Conservation (phyloP, 2,888 invertebrate genomes). For the Eupeodes latifasciatus region DNA sequence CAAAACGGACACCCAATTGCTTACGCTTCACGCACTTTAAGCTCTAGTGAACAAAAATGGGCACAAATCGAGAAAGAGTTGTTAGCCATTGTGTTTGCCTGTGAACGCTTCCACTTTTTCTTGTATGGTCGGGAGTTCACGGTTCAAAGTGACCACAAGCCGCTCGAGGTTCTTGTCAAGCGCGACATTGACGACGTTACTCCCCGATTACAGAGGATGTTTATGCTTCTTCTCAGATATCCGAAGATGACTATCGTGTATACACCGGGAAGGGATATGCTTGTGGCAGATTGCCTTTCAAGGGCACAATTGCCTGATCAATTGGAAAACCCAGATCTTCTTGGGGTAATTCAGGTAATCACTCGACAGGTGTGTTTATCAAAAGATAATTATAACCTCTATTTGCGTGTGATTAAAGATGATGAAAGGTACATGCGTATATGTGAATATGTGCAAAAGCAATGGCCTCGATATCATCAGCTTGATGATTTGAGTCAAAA, state of each 20-base stretch:
- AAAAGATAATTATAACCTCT: slow-evolving; percentile 18
- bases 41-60: not conserved
- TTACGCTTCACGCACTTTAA: slow-evolving; percentile 54
- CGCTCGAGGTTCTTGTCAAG: too few relatives aligned
- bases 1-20: slow-evolving; percentile 77
- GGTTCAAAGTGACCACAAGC: too few relatives aligned
- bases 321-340: slow-evolving; percentile 39
- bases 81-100: too few relatives aligned
- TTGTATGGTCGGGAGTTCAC: too few relatives aligned
- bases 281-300: slow-evolving; percentile 78
- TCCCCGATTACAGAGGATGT: slow-evolving; percentile 77
- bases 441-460: slow-evolving; percentile 12
- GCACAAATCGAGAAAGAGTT: not conserved
- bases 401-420: not conserved
- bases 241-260: slow-evolving; percentile 59
- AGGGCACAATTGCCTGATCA: slow-evolving; percentile 70
- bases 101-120: too few relatives aligned
- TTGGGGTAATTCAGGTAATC: slow-evolving; percentile 19
- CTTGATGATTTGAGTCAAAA: slow-evolving; percentile 36
- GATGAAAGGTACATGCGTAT: slow-evolving; percentile 16
- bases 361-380: slow-evolving; percentile 1
- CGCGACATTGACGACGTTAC: slow-evolving; percentile 76
- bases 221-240: slow-evolving; percentile 77
- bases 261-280: slow-evolving; percentile 79
- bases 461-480: slow-evolving; percentile 39